These are phyloP conservation scores for Creontiades dilutus DNA, from an alignment of 2,888 invertebrate genomes.

Conservation along the genomic window DNA sequence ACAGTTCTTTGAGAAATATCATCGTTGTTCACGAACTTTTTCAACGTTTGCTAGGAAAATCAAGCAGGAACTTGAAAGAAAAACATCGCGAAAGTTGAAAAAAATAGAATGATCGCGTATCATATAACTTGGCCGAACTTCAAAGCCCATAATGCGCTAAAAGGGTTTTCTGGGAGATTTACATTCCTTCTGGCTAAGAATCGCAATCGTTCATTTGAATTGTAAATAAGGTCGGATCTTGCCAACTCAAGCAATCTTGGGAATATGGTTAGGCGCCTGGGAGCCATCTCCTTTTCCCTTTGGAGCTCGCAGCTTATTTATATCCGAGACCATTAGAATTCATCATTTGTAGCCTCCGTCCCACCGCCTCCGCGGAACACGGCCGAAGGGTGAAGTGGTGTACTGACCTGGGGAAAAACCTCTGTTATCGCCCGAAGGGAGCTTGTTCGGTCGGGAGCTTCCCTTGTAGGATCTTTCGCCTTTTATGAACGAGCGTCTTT, in stretches of 20 bases:
- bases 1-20: neutral
- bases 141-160: conserved; percentile 65
- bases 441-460: no score
- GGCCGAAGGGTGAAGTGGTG: neutral
- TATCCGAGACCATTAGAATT: conserved; percentile 61
- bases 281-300: neutral
- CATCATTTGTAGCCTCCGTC: conserved; percentile 49
- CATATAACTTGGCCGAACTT: conserved; percentile 58
- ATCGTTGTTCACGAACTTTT: neutral
- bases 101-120: conserved; percentile 39
- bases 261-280: conserved; percentile 61
- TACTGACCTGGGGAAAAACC: no score
- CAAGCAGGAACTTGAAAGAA: neutral
- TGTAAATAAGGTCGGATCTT: conserved; percentile 65
- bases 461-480: no score
- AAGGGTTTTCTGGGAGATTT: conserved; percentile 65
- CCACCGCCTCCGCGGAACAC: neutral
- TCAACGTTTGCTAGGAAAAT: no score
- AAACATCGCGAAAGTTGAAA: neutral
- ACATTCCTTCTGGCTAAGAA: conserved; percentile 64
- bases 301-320: conserved; percentile 40
- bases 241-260: conserved; percentile 62
- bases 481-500: no score
- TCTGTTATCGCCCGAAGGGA: no score
- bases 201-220: conserved; percentile 70